Percentiles rank a stretch among this genome's conserved stretches.
Evolutionary conservation across 2,113 vertebrate genomes (phyloP).

Genomic region (Pachycephala philippinensis): DNA sequence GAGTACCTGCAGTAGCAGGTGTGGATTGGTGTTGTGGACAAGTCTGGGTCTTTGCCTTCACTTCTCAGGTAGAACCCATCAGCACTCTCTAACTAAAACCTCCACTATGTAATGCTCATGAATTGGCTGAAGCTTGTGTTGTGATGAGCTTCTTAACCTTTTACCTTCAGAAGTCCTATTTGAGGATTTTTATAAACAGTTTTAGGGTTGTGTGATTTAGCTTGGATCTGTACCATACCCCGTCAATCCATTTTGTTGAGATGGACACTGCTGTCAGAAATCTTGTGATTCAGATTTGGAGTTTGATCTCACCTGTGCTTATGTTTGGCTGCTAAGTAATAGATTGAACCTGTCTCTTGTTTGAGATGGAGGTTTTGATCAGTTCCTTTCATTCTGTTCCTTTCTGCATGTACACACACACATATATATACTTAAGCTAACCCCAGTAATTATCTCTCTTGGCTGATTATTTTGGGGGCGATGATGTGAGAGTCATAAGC

Average conservation of each 20-base stretch:
- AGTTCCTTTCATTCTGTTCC: background rate
- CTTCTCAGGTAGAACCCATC: background rate
- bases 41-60: background rate
- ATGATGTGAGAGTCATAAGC: slow-evolving; percentile 71
- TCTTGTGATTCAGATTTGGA: background rate
- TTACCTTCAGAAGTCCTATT: background rate
- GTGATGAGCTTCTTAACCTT: background rate
- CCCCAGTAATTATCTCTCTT: slow-evolving; percentile 53
- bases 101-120: background rate
- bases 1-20: background rate
- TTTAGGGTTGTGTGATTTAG: background rate
- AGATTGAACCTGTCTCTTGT: background rate
- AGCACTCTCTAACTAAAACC: background rate
- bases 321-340: background rate
- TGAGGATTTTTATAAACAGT: background rate
- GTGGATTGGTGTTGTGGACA: background rate
- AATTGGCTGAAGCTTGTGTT: background rate
- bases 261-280: background rate
- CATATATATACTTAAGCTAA: slow-evolving; percentile 4
- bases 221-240: background rate
- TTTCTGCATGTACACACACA: background rate
- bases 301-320: background rate
- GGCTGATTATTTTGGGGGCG: slow-evolving; percentile 71
- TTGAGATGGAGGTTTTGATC: background rate
- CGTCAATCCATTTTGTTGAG: background rate